A percentile compares a stretch with the other conserved stretches of the same genome.
Conservation (phyloP, 2,888 invertebrate genomes). For the Pristionchus fissidentatus region DNA sequence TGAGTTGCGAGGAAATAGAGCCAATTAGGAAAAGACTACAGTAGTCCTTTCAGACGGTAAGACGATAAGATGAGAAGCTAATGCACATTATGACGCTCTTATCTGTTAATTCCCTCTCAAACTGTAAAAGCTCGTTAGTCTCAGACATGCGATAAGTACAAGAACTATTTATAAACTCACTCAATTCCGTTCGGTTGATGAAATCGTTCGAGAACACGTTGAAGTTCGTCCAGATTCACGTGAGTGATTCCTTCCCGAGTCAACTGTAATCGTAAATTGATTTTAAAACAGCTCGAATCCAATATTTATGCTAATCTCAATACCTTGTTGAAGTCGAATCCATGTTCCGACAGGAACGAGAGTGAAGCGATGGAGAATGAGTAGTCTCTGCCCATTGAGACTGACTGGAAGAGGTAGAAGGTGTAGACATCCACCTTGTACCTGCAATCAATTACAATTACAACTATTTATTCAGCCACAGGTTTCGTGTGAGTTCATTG, state of each 20-base stretch:
- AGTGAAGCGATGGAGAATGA: constrained; percentile 48
- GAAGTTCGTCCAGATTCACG: constrained; percentile 43
- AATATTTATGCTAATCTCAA: background rate
- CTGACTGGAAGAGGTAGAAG: constrained; percentile 48
- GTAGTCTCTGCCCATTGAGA: constrained; percentile 32
- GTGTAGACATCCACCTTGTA: constrained; percentile 48
- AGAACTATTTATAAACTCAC: background rate
- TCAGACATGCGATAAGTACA: too few relatives aligned
- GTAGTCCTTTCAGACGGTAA: too few relatives aligned
- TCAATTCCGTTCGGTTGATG: constrained; percentile 48
- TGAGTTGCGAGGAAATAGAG: background rate
- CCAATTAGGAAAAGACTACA: background rate
- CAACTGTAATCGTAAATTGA: constrained; percentile 26
- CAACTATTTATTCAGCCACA: background rate
- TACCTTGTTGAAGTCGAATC: constrained; percentile 49
- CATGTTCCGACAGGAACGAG: constrained; percentile 42
- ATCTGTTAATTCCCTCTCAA: too few relatives aligned
- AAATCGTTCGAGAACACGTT: constrained; percentile 35
- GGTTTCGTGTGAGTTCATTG: too few relatives aligned
- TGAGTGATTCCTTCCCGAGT: constrained; percentile 42
- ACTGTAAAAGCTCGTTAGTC: too few relatives aligned
- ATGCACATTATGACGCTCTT: too few relatives aligned
- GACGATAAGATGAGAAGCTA: too few relatives aligned
- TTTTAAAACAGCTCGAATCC: too few relatives aligned
- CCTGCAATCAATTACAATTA: background rate